These are phyloP conservation scores for Parnassius smintheus DNA, from an alignment of 2,888 invertebrate genomes.

Conservation along the genomic window DNA sequence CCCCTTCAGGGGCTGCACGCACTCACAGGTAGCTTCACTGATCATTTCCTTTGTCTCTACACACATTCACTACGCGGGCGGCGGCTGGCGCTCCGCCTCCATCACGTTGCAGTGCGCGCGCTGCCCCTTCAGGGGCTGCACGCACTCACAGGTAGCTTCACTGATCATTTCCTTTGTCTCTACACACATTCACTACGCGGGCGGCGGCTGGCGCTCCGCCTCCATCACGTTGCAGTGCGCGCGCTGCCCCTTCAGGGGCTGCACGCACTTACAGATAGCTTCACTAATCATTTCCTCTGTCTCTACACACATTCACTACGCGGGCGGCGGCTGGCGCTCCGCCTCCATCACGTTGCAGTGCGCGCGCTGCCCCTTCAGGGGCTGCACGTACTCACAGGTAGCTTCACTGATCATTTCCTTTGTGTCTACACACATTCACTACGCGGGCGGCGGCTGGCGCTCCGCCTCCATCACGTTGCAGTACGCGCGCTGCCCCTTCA, in stretches of 20 bases:
- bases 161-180: too few species aligned
- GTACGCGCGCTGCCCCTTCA: constrained; percentile 63
- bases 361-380: constrained; percentile 61
- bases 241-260: constrained; percentile 56
- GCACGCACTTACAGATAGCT: constrained; percentile 55
- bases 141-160: constrained; percentile 53
- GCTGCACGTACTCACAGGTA: constrained; percentile 55
- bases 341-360: constrained; percentile 52
- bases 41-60: too few species aligned
- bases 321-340: constrained; percentile 31
- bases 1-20: constrained; percentile 53
- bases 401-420: background rate
- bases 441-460: constrained; percentile 31
- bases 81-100: constrained; percentile 31
- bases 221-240: constrained; percentile 57
- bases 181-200: constrained; percentile 8
- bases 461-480: constrained; percentile 44
- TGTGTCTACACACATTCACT: too few species aligned
- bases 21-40: constrained; percentile 29
- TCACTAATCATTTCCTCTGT: too few species aligned
- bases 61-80: constrained; percentile 21
- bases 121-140: constrained; percentile 55
- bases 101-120: constrained; percentile 59
- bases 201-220: constrained; percentile 32
- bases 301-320: background rate